These are phyloP conservation scores for Apamea monoglypha DNA, from an alignment of 2,888 invertebrate genomes.

Conservation along the genomic window DNA sequence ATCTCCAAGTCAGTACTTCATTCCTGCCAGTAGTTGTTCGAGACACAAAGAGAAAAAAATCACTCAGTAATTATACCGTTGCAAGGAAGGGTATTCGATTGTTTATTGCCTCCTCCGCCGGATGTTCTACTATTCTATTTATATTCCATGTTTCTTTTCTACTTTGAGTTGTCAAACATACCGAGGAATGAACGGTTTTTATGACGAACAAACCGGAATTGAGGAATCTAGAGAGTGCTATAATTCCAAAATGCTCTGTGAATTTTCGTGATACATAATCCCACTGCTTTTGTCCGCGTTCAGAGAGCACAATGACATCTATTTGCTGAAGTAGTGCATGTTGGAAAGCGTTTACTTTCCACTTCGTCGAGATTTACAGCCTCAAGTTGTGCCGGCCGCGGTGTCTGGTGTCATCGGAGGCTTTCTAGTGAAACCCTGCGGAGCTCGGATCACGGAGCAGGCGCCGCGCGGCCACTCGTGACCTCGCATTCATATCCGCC, in stretches of 20 bases:
- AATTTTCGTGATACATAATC: slow-evolving; percentile 53
- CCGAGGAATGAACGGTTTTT: slow-evolving; percentile 53
- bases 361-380: slow-evolving; percentile 78
- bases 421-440: slow-evolving; percentile 82
- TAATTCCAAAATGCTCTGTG: slow-evolving; percentile 36
- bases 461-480: slow-evolving; percentile 72
- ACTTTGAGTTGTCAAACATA: slow-evolving; percentile 62
- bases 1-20: slow-evolving; percentile 73
- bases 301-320: slow-evolving; percentile 63
- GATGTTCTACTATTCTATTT: slow-evolving; percentile 79
- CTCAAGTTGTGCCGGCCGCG: slow-evolving; percentile 72
- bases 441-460: slow-evolving; percentile 43
- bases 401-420: slow-evolving; percentile 79
- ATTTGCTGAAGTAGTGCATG: slow-evolving; percentile 70
- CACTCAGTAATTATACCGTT: slow-evolving; percentile 81
- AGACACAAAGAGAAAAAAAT: slow-evolving; percentile 74
- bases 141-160: slow-evolving; percentile 67
- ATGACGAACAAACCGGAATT: slow-evolving; percentile 49
- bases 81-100: slow-evolving; percentile 82
- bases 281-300: slow-evolving; percentile 47
- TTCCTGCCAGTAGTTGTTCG: slow-evolving; percentile 70
- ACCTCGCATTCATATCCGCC: slow-evolving; percentile 74
- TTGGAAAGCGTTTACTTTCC: slow-evolving; percentile 81
- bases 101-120: slow-evolving; percentile 85
- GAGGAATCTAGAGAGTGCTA: slow-evolving; percentile 22